Percentiles rank a stretch among this genome's conserved stretches.
These are phyloP conservation scores for Periphyllus acericola DNA, from an alignment of 2,888 invertebrate species.

Conservation along the genomic window DNA sequence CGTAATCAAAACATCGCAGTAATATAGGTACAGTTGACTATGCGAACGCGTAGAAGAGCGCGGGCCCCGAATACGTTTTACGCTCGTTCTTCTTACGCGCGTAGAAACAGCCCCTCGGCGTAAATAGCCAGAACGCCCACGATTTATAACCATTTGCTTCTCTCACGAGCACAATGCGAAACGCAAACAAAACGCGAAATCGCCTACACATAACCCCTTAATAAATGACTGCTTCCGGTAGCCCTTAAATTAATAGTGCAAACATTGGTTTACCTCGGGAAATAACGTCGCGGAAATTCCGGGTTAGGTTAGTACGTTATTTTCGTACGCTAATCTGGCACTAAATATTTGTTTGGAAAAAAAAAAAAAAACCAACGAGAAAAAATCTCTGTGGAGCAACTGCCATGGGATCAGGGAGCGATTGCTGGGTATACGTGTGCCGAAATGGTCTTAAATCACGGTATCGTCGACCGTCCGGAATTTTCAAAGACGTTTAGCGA, in stretches of 20 bases:
- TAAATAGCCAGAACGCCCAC: background rate
- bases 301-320: background rate
- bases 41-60: too few species aligned
- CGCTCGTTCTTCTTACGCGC: too few species aligned
- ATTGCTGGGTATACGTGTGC: too few species aligned
- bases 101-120: background rate
- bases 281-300: background rate
- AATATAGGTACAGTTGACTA: too few species aligned
- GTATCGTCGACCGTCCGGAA: background rate
- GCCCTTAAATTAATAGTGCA: background rate
- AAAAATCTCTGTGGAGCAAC: too few species aligned
- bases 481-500: background rate
- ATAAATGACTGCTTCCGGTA: background rate
- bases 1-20: too few species aligned
- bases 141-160: background rate
- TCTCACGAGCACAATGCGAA: background rate
- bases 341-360: background rate
- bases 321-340: background rate
- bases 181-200: background rate
- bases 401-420: too few species aligned
- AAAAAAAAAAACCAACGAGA: too few species aligned
- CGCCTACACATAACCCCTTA: background rate
- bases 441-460: background rate
- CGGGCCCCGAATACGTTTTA: too few species aligned
- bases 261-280: background rate